Base-by-base conservation (phyloP, 2,797 vertebrate genomes). In the Artibeus jamaicensis region DNA sequence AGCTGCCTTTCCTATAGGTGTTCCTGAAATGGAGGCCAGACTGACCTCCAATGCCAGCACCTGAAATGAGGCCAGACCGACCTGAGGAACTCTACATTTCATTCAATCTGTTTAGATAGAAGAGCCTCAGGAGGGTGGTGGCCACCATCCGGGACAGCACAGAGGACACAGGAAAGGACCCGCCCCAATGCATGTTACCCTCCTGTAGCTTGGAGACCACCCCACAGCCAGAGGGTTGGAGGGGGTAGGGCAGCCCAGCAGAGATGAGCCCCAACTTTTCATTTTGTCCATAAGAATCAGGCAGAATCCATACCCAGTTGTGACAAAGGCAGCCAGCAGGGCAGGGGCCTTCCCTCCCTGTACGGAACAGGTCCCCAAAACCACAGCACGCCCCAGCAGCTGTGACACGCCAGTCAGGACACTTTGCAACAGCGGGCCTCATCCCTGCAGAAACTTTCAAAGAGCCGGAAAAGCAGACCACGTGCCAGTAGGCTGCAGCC, bases 401-500 rank as follows among this genome's bases (percentile, higher is more conserved):
- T 0, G 9, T 3, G 70, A 24, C 32, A 5, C 59, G 24, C 22
- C 53, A 22, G 71, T 29, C 57, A 67, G 24, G 8, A 7, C 3
- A 3, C 57, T 62, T 8, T n/a, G 46, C 26, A 32, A 29, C 34
- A 5, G 74, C 44, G 10, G 9, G 55, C 44, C n/a, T 32, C 2
- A 11, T 34, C 22, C 12, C 44, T 50, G 32, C 34, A 4, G 24
- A 34, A n/a, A 48, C 46, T 48, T 67, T 48, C 62, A 24, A 39
- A 55, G 37, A 16, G 4, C 57, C 6, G 0, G 62, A 19, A 44
- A 12, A n/a, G 59, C 18, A 50, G 59, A 29, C 5, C 46, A 12
- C 2, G 0, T 1, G 37, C 62, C 62, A 9, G 37, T 12, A 2
- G 2, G 55, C 19, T 26, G 14, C 24, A 8, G 53, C 14, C 34